Percentiles rank a stretch among this genome's conserved stretches.
Evolutionary conservation across 1,140 invertebrate genomes (phyloP).

Genomic region (Adelges cooleyi): DNA sequence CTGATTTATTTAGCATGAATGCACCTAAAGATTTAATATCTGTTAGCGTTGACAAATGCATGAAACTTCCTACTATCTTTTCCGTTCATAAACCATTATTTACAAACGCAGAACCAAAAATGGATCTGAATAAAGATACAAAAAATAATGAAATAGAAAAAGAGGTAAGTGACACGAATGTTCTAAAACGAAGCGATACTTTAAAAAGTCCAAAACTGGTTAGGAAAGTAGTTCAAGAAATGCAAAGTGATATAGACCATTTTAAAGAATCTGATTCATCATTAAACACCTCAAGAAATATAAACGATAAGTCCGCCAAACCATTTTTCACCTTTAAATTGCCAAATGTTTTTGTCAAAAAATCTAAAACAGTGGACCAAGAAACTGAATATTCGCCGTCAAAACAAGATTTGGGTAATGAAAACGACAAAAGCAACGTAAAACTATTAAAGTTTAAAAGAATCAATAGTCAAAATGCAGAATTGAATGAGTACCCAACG

Average conservation of each 20-base stretch:
- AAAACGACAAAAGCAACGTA: background rate
- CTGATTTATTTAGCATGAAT: slow-evolving; percentile 15
- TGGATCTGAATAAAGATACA: background rate
- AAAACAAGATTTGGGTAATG: background rate
- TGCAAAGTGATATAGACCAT: background rate
- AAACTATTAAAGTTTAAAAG: slow-evolving; percentile 14
- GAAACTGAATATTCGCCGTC: background rate
- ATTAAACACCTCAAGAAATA: background rate
- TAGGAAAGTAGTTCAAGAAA: background rate
- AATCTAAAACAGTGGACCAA: background rate
- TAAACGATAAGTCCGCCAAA: background rate
- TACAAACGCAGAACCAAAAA: background rate
- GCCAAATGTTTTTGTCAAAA: slow-evolving; percentile 13
- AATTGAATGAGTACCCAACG: background rate
- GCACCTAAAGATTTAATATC: background rate
- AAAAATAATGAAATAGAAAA: background rate
- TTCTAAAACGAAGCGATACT: background rate
- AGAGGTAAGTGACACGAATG: background rate
- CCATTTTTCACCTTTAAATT: slow-evolving; percentile 11
- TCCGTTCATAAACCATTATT: background rate
- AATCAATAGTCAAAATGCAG: background rate
- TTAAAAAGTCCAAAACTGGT: slow-evolving; percentile 13
- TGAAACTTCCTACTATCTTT: background rate
- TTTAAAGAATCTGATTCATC: background rate
- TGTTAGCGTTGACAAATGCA: slow-evolving; percentile 6